Conservation (phyloP, 2,797 vertebrate genomes). For the Scleropages formosus region DNA sequence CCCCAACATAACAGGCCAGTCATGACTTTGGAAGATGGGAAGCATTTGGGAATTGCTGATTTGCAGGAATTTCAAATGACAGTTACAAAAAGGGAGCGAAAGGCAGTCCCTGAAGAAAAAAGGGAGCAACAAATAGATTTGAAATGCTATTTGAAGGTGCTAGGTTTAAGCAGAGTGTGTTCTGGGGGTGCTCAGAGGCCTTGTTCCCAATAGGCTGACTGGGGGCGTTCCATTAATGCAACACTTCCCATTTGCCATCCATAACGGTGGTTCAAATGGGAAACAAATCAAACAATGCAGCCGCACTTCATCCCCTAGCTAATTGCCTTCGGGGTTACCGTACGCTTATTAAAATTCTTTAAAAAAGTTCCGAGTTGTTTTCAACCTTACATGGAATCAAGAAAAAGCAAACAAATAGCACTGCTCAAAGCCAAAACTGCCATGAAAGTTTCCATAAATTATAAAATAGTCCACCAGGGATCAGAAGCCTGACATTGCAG, state of each 20-base stretch:
- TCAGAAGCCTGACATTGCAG: constrained; percentile 44
- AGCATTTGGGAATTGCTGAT: constrained; percentile 58
- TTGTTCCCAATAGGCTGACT: constrained; percentile 48
- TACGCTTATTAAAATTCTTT: constrained; percentile 61
- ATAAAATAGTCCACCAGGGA: constrained; percentile 49
- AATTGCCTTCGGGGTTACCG: constrained; percentile 64
- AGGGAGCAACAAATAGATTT: constrained; percentile 62
- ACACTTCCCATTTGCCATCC: constrained; percentile 49
- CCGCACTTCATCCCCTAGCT: constrained; percentile 58
- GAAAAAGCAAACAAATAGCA: constrained; percentile 44
- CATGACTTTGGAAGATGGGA: constrained; percentile 37
- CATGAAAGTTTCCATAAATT: constrained; percentile 49
- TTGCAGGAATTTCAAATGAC: constrained; percentile 47
- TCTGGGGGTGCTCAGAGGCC: constrained; percentile 26
- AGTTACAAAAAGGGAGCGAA: constrained; percentile 27
- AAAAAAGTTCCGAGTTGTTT: constrained; percentile 56
- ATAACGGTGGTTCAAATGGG: constrained; percentile 58
- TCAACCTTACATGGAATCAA: constrained; percentile 40
- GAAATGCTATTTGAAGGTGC: constrained; percentile 59
- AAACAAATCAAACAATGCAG: constrained; percentile 51
- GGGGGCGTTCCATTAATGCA: constrained; percentile 58
- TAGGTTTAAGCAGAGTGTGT: constrained; percentile 39
- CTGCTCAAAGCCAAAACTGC: constrained; percentile 42
- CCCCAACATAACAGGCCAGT: constrained; percentile 42
- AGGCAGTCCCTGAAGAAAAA: constrained; percentile 50